phyloP scores from a whole-genome alignment of 2,888 invertebrate genomes.

The Drosophila tripunctata region DNA sequence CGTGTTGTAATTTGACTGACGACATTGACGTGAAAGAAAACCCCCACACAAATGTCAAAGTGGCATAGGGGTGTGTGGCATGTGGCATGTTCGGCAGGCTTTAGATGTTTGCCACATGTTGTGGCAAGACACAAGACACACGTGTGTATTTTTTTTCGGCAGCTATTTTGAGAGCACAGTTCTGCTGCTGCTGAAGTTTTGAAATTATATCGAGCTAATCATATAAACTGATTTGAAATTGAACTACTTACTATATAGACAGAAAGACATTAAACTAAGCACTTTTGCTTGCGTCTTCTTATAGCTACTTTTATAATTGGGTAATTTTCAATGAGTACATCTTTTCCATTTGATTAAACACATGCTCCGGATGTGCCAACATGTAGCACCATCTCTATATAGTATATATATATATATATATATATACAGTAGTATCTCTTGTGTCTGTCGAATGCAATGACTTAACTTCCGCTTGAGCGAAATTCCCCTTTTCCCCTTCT shows the following conservation, averaged over 20 bases:
- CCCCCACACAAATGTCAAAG: constrained; percentile 60
- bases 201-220: constrained; percentile 43
- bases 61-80: neutral
- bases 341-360: neutral
- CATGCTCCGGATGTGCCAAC: neutral
- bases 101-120: constrained; percentile 54
- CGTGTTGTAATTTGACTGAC: constrained; percentile 55
- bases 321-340: constrained; percentile 11
- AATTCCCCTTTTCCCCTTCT: neutral
- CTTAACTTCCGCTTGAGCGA: constrained; percentile 54
- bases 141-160: constrained; percentile 29
- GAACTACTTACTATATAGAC: constrained; percentile 5
- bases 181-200: no score
- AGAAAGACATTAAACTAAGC: constrained; percentile 19
- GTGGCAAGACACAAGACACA: neutral
- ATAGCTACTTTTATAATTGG: constrained; percentile 6
- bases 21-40: constrained; percentile 45
- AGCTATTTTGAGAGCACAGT: constrained; percentile 54
- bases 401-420: no score
- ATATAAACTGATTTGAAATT: constrained; percentile 39
- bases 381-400: neutral
- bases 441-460: constrained; percentile 35
- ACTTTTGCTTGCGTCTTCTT: neutral
- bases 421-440: constrained; percentile 16
- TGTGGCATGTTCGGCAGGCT: constrained; percentile 17